Conservation (phyloP, 2,797 vertebrate genomes). For the Mormyrops attenuatus region DNA sequence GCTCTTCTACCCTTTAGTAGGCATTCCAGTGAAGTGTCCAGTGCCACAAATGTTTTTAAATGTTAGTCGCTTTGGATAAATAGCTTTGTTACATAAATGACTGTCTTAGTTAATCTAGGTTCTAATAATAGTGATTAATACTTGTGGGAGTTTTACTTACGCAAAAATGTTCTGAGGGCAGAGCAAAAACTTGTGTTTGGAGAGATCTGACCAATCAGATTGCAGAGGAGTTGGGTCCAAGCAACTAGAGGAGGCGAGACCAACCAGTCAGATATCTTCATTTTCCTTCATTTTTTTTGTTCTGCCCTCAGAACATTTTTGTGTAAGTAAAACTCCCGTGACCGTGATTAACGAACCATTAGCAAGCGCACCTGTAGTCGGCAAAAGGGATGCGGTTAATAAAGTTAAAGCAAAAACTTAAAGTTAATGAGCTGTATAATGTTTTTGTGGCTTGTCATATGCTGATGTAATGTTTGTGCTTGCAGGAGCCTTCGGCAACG, state of each 20-base stretch:
- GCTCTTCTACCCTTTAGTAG: background rate
- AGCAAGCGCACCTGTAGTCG: background rate
- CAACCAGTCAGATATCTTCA: background rate
- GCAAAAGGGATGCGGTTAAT: background rate
- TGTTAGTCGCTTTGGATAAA: background rate
- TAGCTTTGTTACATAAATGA: background rate
- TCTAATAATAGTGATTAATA: background rate
- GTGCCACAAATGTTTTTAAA: background rate
- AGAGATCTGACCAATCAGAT: background rate
- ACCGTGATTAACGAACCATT: background rate
- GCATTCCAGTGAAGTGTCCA: background rate
- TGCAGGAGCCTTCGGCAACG: conserved; percentile 58
- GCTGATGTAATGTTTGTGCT: background rate
- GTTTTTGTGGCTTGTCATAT: background rate
- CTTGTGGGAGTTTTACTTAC: too few relatives aligned
- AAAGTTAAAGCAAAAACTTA: background rate
- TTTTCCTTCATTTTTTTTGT: background rate
- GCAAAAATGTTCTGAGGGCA: too few relatives aligned
- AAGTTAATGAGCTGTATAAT: background rate
- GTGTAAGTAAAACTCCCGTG: background rate
- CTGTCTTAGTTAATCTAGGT: background rate
- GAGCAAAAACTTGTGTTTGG: background rate
- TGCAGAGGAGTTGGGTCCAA: background rate
- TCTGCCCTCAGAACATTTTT: background rate
- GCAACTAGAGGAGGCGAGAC: background rate